Base-by-base conservation (phyloP, 2,888 invertebrate species). In the Pheosia gnoma region DNA sequence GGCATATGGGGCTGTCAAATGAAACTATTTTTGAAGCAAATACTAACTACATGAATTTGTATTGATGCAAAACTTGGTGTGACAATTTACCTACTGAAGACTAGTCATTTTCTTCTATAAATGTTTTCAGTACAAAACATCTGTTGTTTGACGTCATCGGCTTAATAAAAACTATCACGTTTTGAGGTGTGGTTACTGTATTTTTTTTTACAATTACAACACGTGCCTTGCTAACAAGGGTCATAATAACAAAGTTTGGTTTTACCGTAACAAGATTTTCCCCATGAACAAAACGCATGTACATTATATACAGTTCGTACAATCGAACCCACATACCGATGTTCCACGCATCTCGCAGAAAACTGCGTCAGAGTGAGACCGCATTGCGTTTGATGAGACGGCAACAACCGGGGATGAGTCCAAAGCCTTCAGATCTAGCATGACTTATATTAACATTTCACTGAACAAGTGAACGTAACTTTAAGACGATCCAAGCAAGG, bases 311-410 rank as follows among this genome's bases (percentile, higher is more conserved):
- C 68, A 72, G 72, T 70, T 72, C 70, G 72, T 75, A 70, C 61
- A 77, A 71, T 72, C 72, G 65, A 74, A 67, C 71, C 63, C 72
- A 80, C 75, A 76, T 70, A 72, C 75, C 77, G 70, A 78, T 67
- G 65, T 64, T 81, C 80, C 77, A 82, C 79, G 78, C 78, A 82
- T 84, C 84, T 81, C 84, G 78, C 81, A 87, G 88, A 91, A 93
- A 93, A 91, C 86, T 82, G 81, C 81, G 89, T 80, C 81, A 81
- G 90, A 93, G 77, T 72, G 92, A 88, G 93, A 93, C 86, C 75
- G 86, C 91, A 91, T 92, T 91, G 89, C 83, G 91, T 86, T 83
- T 78, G 86, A 79, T 84, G 93, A 91, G 93, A 93, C 78, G 81
- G 86, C 82, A 76, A 84, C 78, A 89, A 79, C 83, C 66, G 82